Percentiles rank a stretch among this genome's conserved stretches.
Evolutionary conservation across 2,888 invertebrate genomes (phyloP).

Genomic region (Noctua fimbriata): DNA sequence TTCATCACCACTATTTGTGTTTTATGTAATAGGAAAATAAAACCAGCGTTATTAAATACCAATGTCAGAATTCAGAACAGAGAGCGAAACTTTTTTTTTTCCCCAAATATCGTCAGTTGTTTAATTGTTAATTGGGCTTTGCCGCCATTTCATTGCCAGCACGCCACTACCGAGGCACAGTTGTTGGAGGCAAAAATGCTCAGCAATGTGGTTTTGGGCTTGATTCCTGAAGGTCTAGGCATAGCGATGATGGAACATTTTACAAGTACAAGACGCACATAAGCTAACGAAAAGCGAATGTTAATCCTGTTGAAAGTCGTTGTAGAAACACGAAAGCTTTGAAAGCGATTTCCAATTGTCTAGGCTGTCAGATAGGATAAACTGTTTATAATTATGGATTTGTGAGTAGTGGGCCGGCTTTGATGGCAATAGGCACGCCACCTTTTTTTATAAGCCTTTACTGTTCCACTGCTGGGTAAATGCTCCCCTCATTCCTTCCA

Average conservation of each 20-base stretch:
- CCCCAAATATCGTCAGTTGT: no score
- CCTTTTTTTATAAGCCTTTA: no score
- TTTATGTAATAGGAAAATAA: no score
- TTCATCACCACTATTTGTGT: no score
- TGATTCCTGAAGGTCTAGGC: neutral
- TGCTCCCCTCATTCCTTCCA: neutral
- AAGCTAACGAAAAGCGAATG: neutral
- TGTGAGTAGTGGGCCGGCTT: no score
- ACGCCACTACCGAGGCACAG: neutral
- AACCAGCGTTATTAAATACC: no score
- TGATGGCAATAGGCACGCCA: no score
- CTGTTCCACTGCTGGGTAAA: neutral
- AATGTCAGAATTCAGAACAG: no score
- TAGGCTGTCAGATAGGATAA: neutral
- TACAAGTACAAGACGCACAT: neutral
- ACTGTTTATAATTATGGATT: neutral
- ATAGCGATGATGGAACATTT: neutral
- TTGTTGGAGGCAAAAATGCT: neutral
- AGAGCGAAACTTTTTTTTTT: no score
- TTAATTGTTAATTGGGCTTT: no score
- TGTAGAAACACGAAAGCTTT: neutral
- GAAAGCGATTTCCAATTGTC: neutral
- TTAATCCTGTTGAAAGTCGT: neutral
- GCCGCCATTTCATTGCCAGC: no score
- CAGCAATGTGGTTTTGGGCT: neutral